A percentile compares a stretch with the other conserved stretches of the same genome.
Evolutionary conservation across 2,888 invertebrate genomes (phyloP).

Genomic region (Eupithecia exiguata): DNA sequence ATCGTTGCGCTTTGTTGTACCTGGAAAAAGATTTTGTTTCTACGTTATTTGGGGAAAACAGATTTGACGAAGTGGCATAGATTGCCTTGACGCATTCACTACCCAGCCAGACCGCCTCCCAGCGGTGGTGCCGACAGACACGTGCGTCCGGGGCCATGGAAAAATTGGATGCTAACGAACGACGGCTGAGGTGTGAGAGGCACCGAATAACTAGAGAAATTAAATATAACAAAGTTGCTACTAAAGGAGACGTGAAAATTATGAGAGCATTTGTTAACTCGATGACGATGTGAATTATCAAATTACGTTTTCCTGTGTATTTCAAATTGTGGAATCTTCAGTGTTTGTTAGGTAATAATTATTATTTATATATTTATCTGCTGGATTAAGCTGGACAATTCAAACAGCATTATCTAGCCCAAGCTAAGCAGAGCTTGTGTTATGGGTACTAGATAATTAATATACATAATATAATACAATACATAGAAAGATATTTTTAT

Average conservation of each 20-base stretch:
- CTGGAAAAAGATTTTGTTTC: slow-evolving; percentile 51
- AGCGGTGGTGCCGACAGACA: too few species aligned
- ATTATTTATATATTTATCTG: too few species aligned
- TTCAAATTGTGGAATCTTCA: not conserved
- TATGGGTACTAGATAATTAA: too few species aligned
- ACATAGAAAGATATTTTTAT: too few species aligned
- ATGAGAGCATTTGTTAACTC: not conserved
- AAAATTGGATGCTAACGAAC: not conserved
- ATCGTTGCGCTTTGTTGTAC: slow-evolving; percentile 88
- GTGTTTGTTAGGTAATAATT: not conserved
- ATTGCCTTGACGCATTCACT: not conserved
- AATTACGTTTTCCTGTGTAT: not conserved
- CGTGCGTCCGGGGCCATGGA: too few species aligned
- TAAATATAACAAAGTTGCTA: not conserved
- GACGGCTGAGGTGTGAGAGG: not conserved
- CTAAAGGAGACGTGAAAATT: not conserved
- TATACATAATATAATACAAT: too few species aligned
- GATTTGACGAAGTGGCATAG: not conserved
- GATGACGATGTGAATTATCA: not conserved
- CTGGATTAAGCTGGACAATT: too few species aligned
- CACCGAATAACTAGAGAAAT: not conserved
- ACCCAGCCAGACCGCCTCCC: too few species aligned
- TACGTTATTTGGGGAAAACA: not conserved
- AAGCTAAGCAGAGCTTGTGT: too few species aligned
- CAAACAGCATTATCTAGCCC: too few species aligned